Conservation (phyloP, 1,140 invertebrate species). For the Dreissena polymorpha region DNA sequence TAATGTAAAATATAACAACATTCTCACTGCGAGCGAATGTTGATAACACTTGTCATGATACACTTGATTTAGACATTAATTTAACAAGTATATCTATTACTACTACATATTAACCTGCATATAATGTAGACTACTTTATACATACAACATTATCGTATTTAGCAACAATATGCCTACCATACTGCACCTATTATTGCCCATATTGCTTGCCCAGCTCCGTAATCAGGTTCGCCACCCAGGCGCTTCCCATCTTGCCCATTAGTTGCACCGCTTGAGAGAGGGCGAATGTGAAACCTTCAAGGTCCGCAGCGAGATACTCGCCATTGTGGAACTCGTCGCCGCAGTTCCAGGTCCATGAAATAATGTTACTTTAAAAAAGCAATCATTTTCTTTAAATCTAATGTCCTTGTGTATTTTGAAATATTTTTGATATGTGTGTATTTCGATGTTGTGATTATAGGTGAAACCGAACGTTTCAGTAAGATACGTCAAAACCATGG, state of each 20-base stretch:
- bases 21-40: too few species aligned
- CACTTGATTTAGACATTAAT: too few species aligned
- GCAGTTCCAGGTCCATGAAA: conserved; percentile 11
- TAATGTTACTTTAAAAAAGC: neutral
- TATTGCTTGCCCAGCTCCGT: conserved; percentile 11
- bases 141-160: too few species aligned
- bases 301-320: conserved; percentile 1
- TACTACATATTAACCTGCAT: too few species aligned
- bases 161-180: too few species aligned
- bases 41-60: too few species aligned
- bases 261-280: conserved; percentile 27
- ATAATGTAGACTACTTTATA: too few species aligned
- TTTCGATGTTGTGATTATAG: neutral
- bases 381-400: neutral
- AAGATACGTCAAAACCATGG: neutral
- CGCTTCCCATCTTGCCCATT: neutral
- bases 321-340: conserved; percentile 25
- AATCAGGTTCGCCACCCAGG: neutral
- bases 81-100: too few species aligned
- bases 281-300: conserved; percentile 30
- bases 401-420: neutral
- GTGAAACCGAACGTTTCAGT: neutral
- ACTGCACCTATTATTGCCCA: neutral
- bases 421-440: neutral
- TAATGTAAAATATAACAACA: too few species aligned